phyloP scores from a whole-genome alignment of 2,888 invertebrate genomes.

The Scaeva pyrastri region DNA sequence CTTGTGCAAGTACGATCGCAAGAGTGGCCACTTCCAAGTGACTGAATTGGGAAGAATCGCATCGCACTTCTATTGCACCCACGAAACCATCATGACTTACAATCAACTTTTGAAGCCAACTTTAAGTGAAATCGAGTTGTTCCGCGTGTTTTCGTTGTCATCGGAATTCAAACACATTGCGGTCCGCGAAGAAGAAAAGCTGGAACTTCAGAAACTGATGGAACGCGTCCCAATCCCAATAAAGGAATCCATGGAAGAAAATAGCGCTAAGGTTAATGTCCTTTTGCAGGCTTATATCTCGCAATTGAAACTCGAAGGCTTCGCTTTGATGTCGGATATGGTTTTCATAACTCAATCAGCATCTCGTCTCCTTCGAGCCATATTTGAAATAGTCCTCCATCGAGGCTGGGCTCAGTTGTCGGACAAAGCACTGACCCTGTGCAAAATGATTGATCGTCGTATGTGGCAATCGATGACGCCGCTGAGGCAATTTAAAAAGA shows the following conservation, averaged over 20 bases:
- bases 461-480: constrained; percentile 99
- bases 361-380: constrained; percentile 96
- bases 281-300: constrained; percentile 99
- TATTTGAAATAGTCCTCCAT: constrained; percentile 97
- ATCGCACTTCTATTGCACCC: constrained; percentile 98
- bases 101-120: constrained; percentile 98
- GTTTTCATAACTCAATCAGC: constrained; percentile 99
- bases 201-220: constrained; percentile 96
- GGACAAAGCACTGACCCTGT: constrained; percentile 96
- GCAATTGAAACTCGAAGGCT: constrained; percentile 98
- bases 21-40: constrained; percentile 93
- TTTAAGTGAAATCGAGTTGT: constrained; percentile 98
- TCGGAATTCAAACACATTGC: constrained; percentile 97
- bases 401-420: constrained; percentile 98
- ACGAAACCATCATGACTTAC: constrained; percentile 98
- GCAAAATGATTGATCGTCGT: constrained; percentile 99
- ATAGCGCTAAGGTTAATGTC: constrained; percentile 97
- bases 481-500: constrained; percentile 97
- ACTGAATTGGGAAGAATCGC: constrained; percentile 99
- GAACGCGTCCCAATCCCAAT: constrained; percentile 99
- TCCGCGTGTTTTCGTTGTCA: constrained; percentile 99
- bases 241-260: constrained; percentile 99
- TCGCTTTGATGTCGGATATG: constrained; percentile 99
- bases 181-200: constrained; percentile 97
- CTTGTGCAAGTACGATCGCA: constrained; percentile 97